Conservation (phyloP, 2,113 vertebrate genomes). For the Empidonax traillii region DNA sequence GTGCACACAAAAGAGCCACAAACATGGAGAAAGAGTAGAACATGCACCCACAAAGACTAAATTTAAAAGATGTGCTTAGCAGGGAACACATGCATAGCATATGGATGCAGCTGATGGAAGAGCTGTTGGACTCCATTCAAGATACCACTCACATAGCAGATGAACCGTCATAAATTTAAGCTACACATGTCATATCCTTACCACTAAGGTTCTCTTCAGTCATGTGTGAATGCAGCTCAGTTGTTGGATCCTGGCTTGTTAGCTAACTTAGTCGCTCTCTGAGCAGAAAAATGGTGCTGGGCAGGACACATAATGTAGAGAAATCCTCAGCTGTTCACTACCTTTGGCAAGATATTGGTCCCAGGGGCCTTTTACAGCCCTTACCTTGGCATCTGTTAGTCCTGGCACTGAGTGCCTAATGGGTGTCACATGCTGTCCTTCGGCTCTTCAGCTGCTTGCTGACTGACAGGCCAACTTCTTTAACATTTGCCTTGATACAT, state of each 20-base stretch:
- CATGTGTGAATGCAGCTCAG: conserved; percentile 46
- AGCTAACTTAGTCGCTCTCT: not conserved
- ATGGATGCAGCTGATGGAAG: conserved; percentile 75
- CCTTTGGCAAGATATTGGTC: not conserved
- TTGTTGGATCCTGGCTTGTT: not conserved
- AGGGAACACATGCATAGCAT: conserved; percentile 76
- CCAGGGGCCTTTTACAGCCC: not conserved
- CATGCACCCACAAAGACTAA: conserved; percentile 77
- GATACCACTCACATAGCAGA: conserved; percentile 74
- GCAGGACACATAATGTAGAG: not conserved
- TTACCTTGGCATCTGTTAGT: not conserved
- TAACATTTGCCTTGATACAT: conserved; percentile 12
- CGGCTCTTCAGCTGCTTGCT: not conserved
- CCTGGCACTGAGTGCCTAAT: not conserved
- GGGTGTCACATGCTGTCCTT: not conserved
- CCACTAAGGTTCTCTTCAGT: conserved; percentile 64
- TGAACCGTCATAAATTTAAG: conserved; percentile 69
- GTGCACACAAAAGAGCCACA: conserved; percentile 31
- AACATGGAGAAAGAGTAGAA: conserved; percentile 70
- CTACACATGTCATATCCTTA: conserved; percentile 67
- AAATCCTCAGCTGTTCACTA: not conserved
- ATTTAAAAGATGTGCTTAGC: conserved; percentile 78
- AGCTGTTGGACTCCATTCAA: conserved; percentile 72
- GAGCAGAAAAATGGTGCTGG: not conserved
- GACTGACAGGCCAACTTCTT: not conserved